phyloP scores from a whole-genome alignment of 2,113 vertebrate genomes.

The Gobio gobio region DNA sequence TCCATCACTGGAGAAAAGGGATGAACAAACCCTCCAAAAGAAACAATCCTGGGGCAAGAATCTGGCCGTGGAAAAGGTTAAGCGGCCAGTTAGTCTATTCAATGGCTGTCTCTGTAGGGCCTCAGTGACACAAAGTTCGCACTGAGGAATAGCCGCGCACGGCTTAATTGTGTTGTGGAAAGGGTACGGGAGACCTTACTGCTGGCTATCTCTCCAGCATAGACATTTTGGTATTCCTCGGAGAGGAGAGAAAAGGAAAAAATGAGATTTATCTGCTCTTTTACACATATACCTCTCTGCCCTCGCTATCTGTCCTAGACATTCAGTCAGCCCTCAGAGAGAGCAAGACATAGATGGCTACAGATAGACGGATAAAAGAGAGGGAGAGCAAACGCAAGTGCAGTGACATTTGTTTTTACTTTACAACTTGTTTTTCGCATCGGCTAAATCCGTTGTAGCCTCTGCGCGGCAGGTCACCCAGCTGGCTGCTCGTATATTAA shows the following conservation, averaged over 20 bases:
- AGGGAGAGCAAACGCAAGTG: neutral
- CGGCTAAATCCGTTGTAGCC: slow-evolving; percentile 1
- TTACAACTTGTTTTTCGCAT: slow-evolving; percentile 19
- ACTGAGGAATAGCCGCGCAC: slow-evolving; percentile 44
- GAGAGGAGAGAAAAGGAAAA: slow-evolving; percentile 17
- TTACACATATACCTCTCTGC: slow-evolving; percentile 27
- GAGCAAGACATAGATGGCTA: slow-evolving; percentile 9
- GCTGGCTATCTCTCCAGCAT: slow-evolving; percentile 1
- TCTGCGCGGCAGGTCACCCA: neutral
- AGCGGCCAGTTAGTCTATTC: slow-evolving; percentile 44
- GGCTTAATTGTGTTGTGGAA: slow-evolving; percentile 52
- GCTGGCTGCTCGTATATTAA: neutral
- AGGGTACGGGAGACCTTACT: slow-evolving; percentile 41
- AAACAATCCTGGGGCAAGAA: slow-evolving; percentile 40
- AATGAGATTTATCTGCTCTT: neutral
- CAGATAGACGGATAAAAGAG: neutral
- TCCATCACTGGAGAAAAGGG: slow-evolving; percentile 43
- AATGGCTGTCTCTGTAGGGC: slow-evolving; percentile 30
- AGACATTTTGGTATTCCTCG: slow-evolving; percentile 19
- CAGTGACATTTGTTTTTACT: slow-evolving; percentile 23
- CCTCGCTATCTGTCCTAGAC: slow-evolving; percentile 23
- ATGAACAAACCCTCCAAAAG: slow-evolving; percentile 15
- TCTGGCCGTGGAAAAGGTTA: slow-evolving; percentile 37
- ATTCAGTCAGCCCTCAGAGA: slow-evolving; percentile 9
- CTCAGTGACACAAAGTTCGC: slow-evolving; percentile 42